Percentiles rank a stretch among this genome's conserved stretches.
Evolutionary conservation across 2,113 vertebrate genomes (phyloP).

Genomic region (Hyaena hyaena): DNA sequence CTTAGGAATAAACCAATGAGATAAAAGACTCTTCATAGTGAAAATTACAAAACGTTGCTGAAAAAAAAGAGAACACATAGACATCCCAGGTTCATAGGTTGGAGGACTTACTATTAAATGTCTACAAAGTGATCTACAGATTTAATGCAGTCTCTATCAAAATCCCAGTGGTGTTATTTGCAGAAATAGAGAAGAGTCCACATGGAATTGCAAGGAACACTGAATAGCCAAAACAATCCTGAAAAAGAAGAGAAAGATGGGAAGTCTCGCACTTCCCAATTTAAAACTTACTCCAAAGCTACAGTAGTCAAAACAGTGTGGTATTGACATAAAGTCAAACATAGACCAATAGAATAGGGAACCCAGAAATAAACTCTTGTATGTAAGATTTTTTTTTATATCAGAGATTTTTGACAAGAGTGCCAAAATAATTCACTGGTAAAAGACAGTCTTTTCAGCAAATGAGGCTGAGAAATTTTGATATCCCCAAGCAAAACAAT

Average conservation of each 20-base stretch:
- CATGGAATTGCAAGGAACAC: neutral
- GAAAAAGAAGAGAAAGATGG: neutral
- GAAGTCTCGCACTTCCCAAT: neutral
- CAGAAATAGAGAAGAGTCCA: neutral
- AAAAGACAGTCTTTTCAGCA: neutral
- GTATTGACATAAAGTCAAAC: neutral
- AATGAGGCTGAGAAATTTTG: neutral
- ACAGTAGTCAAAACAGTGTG: neutral
- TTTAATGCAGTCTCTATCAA: neutral
- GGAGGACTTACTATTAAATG: neutral
- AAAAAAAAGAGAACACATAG: neutral
- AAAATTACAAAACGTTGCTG: neutral
- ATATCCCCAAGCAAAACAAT: neutral
- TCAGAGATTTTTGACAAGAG: neutral
- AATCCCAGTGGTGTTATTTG: neutral
- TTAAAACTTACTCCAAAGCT: neutral
- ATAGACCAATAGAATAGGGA: neutral
- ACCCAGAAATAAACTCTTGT: neutral
- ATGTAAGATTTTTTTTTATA: neutral
- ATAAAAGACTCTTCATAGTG: neutral
- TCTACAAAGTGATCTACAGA: neutral
- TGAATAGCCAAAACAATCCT: neutral
- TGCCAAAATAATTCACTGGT: neutral
- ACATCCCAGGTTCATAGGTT: neutral
- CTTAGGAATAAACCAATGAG: neutral